A percentile compares a stretch with the other conserved stretches of the same genome.
Evolutionary conservation across 2,888 invertebrate genomes (phyloP).

Genomic region (Hydriomena furcata): DNA sequence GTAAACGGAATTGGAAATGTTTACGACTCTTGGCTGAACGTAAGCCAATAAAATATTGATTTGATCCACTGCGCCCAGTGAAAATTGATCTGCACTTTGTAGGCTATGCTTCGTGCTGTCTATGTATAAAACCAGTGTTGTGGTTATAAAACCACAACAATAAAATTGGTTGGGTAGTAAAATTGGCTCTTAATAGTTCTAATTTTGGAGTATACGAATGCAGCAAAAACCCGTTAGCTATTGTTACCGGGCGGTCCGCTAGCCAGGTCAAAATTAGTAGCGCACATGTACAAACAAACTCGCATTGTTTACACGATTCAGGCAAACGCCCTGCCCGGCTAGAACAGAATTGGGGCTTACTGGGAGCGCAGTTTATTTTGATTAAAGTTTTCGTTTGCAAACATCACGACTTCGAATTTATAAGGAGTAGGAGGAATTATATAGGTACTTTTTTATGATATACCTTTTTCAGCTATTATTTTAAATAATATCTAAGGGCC

Average conservation of each 20-base stretch:
- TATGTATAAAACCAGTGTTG: constrained; percentile 1
- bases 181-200: constrained; percentile 41
- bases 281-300: constrained; percentile 80
- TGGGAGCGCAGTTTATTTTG: constrained; percentile 24
- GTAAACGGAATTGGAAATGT: background rate
- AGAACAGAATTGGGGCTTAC: constrained; percentile 40
- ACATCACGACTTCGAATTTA: background rate
- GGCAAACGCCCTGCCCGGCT: constrained; percentile 39
- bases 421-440: no score
- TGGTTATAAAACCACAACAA: constrained; percentile 18
- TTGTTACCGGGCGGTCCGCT: constrained; percentile 71
- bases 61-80: no score
- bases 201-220: constrained; percentile 64
- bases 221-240: constrained; percentile 76
- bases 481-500: no score
- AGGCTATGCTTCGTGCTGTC: no score
- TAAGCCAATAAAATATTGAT: no score
- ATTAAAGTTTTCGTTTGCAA: constrained; percentile 9
- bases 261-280: constrained; percentile 78
- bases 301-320: constrained; percentile 70
- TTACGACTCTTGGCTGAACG: no score
- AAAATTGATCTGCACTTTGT: no score
- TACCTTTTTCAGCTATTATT: no score
- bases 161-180: constrained; percentile 18
- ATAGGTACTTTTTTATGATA: no score